Base-by-base conservation (phyloP, 2,113 vertebrate species). In the Sylvicapra grimmia region DNA sequence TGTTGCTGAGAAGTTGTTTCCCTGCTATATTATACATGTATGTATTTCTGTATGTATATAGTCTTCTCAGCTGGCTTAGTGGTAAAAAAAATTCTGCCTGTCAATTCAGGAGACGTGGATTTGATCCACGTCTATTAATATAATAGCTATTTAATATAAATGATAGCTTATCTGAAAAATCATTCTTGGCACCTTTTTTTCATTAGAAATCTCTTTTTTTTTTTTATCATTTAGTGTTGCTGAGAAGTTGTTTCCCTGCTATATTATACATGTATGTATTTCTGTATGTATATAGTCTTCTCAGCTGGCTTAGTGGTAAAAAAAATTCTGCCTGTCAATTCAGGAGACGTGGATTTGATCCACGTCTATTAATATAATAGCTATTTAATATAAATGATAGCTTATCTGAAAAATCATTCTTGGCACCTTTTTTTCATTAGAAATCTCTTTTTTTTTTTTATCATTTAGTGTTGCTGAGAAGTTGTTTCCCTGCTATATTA, bases 391-490 rank as follows among this genome's bases (percentile, higher is more conserved):
- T 77, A 90, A 82, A 68, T 79, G 10, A n/a, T 56, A 56, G 9
- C 21, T 86, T 80, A 2, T 61, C 51, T 92, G 65, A 80, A 92
- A 89, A 93, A 90, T 93, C 59, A 54, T 94, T 97, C 79, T 95
- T 65, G 68, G 96, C 75, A 93, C 12, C 12, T 2, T 27, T 85
- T 68, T 68, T 63, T 79, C 23, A 14, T 86, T 83, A 82, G 44
- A 87, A 87, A 63, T 75, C 53, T 54, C 40, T 44, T 54, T 80
- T 86, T 44, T 44, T 44, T 44, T 86, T n/a, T 95, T 58, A 86
- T 89, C 54, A n/a, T 93, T 85, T 65, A 83, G 40, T 80, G 49
- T 89, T 83, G 19, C 86, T 31, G 84, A 58, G 65, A 89, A 40
- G 19, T 79, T 19, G 6, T 91, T 92, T 89, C n/a, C 23, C 18